phyloP scores from a whole-genome alignment of 2,888 invertebrate genomes.

The Xylophagus ater region DNA sequence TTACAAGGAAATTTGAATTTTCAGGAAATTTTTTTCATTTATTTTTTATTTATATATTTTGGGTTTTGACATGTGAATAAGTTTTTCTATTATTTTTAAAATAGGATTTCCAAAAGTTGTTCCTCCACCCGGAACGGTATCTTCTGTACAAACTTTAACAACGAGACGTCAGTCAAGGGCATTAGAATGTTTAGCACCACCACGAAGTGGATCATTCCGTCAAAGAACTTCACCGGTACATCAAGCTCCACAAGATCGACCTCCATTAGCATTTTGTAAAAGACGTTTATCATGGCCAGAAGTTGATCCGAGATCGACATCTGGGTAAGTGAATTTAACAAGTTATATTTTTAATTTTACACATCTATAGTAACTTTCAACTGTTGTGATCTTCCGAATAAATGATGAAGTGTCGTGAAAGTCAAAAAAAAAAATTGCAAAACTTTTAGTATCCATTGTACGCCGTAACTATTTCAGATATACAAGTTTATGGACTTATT shows the following conservation, averaged over 20 bases:
- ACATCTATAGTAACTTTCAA: no score
- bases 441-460: no score
- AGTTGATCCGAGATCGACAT: slow-evolving; percentile 70
- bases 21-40: no score
- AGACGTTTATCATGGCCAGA: slow-evolving; percentile 74
- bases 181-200: slow-evolving; percentile 51
- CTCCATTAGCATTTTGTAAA: slow-evolving; percentile 63
- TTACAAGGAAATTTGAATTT: no score
- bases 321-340: slow-evolving; percentile 52
- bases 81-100: not conserved
- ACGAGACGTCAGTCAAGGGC: slow-evolving; percentile 46
- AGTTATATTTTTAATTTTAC: not conserved
- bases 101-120: slow-evolving; percentile 62
- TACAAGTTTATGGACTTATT: no score
- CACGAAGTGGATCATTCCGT: slow-evolving; percentile 48
- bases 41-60: not conserved
- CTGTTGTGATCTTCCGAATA: no score
- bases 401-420: no score
- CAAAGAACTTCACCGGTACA: slow-evolving; percentile 36
- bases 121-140: slow-evolving; percentile 54
- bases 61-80: no score
- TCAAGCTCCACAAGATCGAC: slow-evolving; percentile 49
- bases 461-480: no score
- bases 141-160: slow-evolving; percentile 30
- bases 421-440: no score